Percentiles rank a stretch among this genome's conserved stretches.
Conservation (phyloP, 2,797 vertebrate species). For the Galago senegalensis region DNA sequence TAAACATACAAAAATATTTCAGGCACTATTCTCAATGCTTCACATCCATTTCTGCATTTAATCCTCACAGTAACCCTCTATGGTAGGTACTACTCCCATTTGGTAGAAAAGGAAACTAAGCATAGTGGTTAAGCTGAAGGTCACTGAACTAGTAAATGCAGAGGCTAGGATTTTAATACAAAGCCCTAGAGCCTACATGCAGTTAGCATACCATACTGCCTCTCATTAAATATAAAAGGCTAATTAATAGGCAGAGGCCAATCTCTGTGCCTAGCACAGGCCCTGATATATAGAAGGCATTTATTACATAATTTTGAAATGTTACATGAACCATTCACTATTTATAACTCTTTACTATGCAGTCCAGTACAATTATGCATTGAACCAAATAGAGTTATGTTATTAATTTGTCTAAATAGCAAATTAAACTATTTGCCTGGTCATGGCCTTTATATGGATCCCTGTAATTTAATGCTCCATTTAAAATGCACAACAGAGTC, state of each 20-base stretch:
- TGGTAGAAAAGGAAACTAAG: conserved; percentile 38
- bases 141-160: conserved; percentile 44
- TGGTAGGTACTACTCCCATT: conserved; percentile 30
- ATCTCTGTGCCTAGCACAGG: conserved; percentile 54
- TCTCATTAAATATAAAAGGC: conserved; percentile 43
- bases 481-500: conserved; percentile 57
- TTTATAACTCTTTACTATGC: conserved; percentile 46
- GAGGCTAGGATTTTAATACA: conserved; percentile 51
- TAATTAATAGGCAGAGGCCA: conserved; percentile 69
- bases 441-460: conserved; percentile 53
- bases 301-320: conserved; percentile 69
- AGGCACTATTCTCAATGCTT: neutral
- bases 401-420: conserved; percentile 75
- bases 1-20: conserved; percentile 57
- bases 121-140: conserved; percentile 19
- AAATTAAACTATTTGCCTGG: conserved; percentile 68
- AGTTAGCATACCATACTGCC: neutral
- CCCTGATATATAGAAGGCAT: conserved; percentile 62
- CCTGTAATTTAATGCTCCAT: conserved; percentile 68
- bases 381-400: conserved; percentile 64
- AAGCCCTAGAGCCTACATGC: neutral
- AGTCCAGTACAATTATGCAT: conserved; percentile 61
- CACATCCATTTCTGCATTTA: conserved; percentile 27
- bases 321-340: conserved; percentile 47
- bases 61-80: conserved; percentile 34